Evolutionary conservation across 2,888 invertebrate species (phyloP).

Genomic region (Phortica magna): DNA sequence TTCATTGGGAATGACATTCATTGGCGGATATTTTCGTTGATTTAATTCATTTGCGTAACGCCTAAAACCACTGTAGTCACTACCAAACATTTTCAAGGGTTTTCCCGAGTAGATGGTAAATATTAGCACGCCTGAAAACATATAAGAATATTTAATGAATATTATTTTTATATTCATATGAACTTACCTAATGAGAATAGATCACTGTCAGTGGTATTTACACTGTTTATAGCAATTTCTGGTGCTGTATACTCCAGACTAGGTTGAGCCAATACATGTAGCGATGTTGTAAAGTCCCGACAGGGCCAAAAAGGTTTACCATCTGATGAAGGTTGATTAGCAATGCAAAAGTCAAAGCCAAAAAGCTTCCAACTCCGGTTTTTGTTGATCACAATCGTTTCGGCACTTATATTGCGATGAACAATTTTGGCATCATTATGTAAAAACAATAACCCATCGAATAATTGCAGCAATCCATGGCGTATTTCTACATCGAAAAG

Average conservation of each 20-base stretch:
- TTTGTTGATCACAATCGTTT: slow-evolving; percentile 92
- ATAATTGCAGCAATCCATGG: slow-evolving; percentile 93
- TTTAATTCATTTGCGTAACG: slow-evolving; percentile 85
- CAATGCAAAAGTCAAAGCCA: slow-evolving; percentile 95
- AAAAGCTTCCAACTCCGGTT: slow-evolving; percentile 98
- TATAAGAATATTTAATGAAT: not conserved
- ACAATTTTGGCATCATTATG: slow-evolving; percentile 96
- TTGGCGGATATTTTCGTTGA: slow-evolving; percentile 81
- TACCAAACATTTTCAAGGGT: slow-evolving; percentile 82
- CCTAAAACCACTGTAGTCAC: slow-evolving; percentile 83
- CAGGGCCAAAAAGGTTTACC: slow-evolving; percentile 87
- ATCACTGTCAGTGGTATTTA: slow-evolving; percentile 90
- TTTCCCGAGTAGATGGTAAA: slow-evolving; percentile 87
- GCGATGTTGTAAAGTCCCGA: slow-evolving; percentile 83
- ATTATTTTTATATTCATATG: not conserved
- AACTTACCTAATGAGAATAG: slow-evolving; percentile 92
- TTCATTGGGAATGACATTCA: slow-evolving; percentile 86
- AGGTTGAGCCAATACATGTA: slow-evolving; percentile 84
- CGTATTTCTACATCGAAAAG: slow-evolving; percentile 96
- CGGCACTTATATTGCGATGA: slow-evolving; percentile 94
- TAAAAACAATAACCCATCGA: slow-evolving; percentile 94
- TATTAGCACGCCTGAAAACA: slow-evolving; percentile 80
- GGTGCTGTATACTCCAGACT: slow-evolving; percentile 93
- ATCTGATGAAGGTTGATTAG: slow-evolving; percentile 84
- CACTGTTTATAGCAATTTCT: slow-evolving; percentile 87